These are phyloP conservation scores for Netelia virgata DNA, from an alignment of 2,888 invertebrate genomes.

Conservation along the genomic window DNA sequence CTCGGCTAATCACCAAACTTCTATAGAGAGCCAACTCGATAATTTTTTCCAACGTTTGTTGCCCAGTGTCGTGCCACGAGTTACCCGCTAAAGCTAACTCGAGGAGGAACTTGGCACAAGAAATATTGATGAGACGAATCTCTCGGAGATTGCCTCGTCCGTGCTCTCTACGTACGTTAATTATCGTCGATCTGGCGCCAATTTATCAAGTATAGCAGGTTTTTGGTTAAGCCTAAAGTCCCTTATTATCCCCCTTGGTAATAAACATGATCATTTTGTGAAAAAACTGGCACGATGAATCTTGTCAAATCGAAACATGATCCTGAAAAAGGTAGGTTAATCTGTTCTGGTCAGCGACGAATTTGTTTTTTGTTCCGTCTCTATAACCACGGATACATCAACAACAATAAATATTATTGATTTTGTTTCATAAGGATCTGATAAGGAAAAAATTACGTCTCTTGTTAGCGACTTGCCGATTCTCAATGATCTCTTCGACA, in stretches of 20 bases:
- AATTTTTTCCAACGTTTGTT: conserved; percentile 7
- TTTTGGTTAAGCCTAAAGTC: conserved; percentile 48
- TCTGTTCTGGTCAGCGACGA: neutral
- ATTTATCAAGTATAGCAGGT: conserved; percentile 51
- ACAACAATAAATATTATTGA: neutral
- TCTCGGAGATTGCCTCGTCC: no score
- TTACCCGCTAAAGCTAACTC: no score
- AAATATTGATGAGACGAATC: no score
- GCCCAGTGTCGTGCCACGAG: neutral
- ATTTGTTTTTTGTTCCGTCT: no score
- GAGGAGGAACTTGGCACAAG: no score
- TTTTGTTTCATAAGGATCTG: conserved; percentile 34
- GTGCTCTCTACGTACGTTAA: no score
- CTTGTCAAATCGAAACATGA: conserved; percentile 19
- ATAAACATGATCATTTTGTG: conserved; percentile 27
- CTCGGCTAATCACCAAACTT: no score
- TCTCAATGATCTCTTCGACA: conserved; percentile 88
- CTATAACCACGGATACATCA: no score
- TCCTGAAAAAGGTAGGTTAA: conserved; percentile 42
- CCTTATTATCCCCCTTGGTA: neutral
- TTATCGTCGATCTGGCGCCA: conserved; percentile 52
- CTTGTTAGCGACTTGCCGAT: conserved; percentile 87
- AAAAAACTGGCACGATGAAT: conserved; percentile 44
- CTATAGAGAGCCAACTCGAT: no score
- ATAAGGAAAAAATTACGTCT: conserved; percentile 81